phyloP scores from a whole-genome alignment of 2,113 vertebrate species.

The Trematomus loennbergii region DNA sequence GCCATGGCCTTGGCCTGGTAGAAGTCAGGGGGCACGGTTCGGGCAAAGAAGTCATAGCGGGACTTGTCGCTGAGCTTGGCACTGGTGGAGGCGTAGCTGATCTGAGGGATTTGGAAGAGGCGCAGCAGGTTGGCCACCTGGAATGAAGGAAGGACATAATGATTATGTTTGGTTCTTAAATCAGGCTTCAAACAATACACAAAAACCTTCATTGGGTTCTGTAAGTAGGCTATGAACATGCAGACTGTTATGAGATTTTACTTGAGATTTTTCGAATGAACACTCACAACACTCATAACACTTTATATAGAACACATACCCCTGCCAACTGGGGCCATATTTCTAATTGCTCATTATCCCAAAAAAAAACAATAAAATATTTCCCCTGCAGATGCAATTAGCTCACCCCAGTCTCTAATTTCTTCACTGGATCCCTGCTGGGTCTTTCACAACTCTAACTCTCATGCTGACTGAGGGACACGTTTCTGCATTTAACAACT shows the following conservation, averaged over 20 bases:
- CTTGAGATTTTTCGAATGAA: too few species aligned
- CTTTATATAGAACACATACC: slow-evolving; percentile 25
- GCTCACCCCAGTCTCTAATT: slow-evolving; percentile 38
- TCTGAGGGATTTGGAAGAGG: slow-evolving; percentile 98
- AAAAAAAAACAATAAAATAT: neutral
- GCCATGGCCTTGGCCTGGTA: slow-evolving; percentile 99
- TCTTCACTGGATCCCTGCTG: slow-evolving; percentile 40
- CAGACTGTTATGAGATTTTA: neutral
- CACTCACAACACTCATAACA: neutral
- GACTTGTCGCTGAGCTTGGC: slow-evolving; percentile 98
- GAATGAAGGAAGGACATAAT: slow-evolving; percentile 15
- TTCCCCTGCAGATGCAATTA: slow-evolving; percentile 53
- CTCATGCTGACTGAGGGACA: slow-evolving; percentile 30
- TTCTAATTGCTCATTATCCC: slow-evolving; percentile 46
- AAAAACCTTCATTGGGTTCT: neutral
- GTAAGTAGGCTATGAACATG: neutral
- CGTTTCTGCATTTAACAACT: slow-evolving; percentile 19
- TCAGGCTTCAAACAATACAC: neutral
- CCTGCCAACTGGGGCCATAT: slow-evolving; percentile 24
- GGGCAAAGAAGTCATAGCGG: slow-evolving; percentile 97
- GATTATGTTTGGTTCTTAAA: neutral
- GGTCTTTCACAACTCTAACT: slow-evolving; percentile 31
- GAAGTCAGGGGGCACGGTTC: slow-evolving; percentile 97
- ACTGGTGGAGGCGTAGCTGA: slow-evolving; percentile 98
- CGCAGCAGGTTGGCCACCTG: slow-evolving; percentile 96